These are phyloP conservation scores for Coluber constrictor DNA, from an alignment of 2,797 vertebrate species.

Conservation along the genomic window DNA sequence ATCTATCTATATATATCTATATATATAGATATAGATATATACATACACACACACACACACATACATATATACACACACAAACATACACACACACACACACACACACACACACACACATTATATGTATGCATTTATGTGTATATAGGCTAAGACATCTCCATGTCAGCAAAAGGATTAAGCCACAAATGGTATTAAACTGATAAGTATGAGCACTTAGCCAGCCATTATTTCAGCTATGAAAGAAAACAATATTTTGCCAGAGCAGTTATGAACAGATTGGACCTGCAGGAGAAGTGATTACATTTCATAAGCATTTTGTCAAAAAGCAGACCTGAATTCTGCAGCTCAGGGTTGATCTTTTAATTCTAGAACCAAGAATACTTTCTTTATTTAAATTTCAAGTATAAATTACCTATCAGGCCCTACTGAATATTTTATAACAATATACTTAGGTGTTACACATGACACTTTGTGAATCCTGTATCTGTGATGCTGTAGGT, in stretches of 20 bases:
- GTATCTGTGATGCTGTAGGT: neutral
- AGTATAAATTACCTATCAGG: neutral
- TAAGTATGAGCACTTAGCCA: neutral
- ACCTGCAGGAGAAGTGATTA: neutral
- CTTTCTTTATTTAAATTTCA: neutral
- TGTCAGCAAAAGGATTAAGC: neutral
- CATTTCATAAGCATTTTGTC: neutral
- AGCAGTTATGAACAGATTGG: neutral
- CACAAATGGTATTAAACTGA: neutral
- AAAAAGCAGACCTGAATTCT: neutral
- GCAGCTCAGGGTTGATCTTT: neutral
- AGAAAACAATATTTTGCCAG: neutral
- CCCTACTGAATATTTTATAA: neutral
- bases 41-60: no score
- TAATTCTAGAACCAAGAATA: neutral
- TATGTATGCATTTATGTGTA: neutral
- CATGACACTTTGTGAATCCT: neutral
- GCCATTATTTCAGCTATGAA: neutral
- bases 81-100: no score
- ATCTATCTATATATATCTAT: no score
- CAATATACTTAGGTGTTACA: neutral
- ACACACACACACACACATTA: no score
- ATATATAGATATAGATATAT: no score
- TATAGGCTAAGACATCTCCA: neutral
- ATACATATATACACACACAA: no score